These are phyloP conservation scores for Sylvietta virens DNA, from an alignment of 2,113 vertebrate genomes.

Conservation along the genomic window DNA sequence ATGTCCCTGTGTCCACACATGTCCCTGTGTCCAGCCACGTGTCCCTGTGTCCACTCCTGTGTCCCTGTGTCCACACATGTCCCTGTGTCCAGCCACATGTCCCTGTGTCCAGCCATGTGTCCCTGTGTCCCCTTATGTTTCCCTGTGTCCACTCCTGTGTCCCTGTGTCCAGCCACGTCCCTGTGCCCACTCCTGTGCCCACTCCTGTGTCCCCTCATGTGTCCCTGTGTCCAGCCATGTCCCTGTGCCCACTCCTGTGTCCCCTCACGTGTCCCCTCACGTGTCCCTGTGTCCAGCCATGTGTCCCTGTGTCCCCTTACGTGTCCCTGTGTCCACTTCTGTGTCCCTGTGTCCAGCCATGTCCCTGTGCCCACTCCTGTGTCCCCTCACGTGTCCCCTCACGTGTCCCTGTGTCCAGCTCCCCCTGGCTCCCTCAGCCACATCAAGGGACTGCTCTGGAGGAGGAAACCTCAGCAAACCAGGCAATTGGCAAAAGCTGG, in stretches of 20 bases:
- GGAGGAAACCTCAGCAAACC: neutral
- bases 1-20: neutral
- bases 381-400: neutral
- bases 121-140: neutral
- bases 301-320: neutral
- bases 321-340: no score
- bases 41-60: rapidly evolving
- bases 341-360: neutral
- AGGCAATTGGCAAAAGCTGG: neutral
- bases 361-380: rapidly evolving
- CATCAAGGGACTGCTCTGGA: neutral
- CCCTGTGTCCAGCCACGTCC: no score
- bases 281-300: neutral
- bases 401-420: neutral
- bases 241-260: rapidly evolving
- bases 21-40: neutral
- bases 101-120: neutral
- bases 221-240: rapidly evolving
- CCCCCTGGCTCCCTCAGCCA: neutral
- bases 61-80: rapidly evolving
- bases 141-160: no score
- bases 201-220: no score
- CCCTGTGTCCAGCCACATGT: neutral
- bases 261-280: neutral
- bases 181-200: rapidly evolving